Percentiles rank a stretch among this genome's conserved stretches.
Conservation (phyloP, 2,888 invertebrate species). For the Saturnia japonica region DNA sequence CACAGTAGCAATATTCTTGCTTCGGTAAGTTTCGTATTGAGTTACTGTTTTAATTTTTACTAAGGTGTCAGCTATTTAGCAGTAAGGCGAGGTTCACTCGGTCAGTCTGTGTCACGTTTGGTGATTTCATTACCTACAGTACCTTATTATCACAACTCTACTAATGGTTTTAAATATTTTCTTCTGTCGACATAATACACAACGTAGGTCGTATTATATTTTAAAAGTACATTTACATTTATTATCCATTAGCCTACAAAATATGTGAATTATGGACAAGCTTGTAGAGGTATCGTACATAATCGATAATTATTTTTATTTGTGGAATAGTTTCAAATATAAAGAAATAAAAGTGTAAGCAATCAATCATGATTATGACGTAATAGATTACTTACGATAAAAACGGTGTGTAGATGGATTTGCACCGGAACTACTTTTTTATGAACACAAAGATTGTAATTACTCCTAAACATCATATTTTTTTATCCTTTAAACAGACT, state of each 20-base stretch:
- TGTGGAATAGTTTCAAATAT: neutral
- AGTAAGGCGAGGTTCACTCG: neutral
- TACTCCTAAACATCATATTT: neutral
- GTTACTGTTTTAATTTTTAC: neutral
- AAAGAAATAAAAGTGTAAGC: neutral
- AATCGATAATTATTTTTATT: neutral
- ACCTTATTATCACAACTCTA: slow-evolving; percentile 14
- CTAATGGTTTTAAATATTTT: slow-evolving; percentile 16
- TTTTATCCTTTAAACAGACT: neutral
- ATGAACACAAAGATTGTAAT: neutral
- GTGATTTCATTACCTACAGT: neutral
- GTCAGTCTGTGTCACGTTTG: slow-evolving; percentile 21
- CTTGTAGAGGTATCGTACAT: neutral
- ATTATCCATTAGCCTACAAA: neutral
- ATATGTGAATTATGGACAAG: neutral
- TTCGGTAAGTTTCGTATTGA: neutral
- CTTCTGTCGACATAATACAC: neutral
- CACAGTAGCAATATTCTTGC: neutral
- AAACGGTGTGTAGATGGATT: neutral
- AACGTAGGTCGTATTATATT: neutral
- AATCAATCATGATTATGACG: slow-evolving; percentile 3
- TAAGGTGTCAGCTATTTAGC: neutral
- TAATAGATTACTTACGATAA: neutral
- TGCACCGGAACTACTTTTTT: neutral
- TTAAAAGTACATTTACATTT: neutral